These are phyloP conservation scores for Limenitis camilla DNA, from an alignment of 2,888 invertebrate species.

Conservation along the genomic window DNA sequence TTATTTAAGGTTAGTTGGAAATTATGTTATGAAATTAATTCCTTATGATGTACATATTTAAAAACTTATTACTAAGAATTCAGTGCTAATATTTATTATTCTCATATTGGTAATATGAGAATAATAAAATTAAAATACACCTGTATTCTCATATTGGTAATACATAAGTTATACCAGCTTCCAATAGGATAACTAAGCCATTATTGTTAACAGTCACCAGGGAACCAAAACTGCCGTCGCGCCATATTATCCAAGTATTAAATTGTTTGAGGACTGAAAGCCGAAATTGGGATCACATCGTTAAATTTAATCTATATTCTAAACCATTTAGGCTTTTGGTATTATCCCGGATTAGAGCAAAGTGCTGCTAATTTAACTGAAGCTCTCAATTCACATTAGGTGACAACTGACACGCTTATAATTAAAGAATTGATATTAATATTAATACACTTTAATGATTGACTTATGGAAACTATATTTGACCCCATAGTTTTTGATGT, in stretches of 20 bases:
- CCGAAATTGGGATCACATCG: constrained; percentile 56
- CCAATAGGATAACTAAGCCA: constrained; percentile 8
- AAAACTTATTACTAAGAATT: too few relatives aligned
- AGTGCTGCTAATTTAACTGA: constrained; percentile 53
- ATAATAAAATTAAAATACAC: too few relatives aligned
- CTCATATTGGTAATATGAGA: too few relatives aligned
- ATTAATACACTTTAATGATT: too few relatives aligned
- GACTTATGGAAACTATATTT: too few relatives aligned
- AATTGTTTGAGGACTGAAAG: constrained; percentile 28
- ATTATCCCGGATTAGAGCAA: constrained; percentile 55
- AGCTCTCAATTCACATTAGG: constrained; percentile 21
- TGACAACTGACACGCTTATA: not conserved
- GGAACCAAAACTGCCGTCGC: constrained; percentile 13
- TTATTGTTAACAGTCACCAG: constrained; percentile 12
- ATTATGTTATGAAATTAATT: too few relatives aligned
- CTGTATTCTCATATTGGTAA: too few relatives aligned
- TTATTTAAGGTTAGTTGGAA: too few relatives aligned
- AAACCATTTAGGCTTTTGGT: constrained; percentile 47
- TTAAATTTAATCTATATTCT: constrained; percentile 64
- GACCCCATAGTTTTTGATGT: too few relatives aligned
- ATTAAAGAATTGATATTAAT: not conserved
- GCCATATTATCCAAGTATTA: constrained; percentile 27
- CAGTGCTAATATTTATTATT: too few relatives aligned
- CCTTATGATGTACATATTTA: too few relatives aligned
- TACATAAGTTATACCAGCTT: not conserved